phyloP scores from a whole-genome alignment of 2,888 invertebrate species.

The Euplexia lucipara region DNA sequence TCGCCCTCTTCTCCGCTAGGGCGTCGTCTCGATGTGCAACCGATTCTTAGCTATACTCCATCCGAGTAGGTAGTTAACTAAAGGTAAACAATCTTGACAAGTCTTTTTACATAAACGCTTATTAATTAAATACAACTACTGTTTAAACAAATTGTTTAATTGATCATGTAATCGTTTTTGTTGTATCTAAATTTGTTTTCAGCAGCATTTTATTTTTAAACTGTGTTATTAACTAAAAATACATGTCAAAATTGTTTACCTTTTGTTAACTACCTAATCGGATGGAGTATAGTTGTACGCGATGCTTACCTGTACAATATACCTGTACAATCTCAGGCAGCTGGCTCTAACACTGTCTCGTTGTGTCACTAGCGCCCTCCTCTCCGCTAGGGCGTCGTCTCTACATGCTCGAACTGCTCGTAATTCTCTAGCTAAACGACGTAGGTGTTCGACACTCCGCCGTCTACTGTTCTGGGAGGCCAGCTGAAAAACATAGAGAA shows the following conservation, averaged over 20 bases:
- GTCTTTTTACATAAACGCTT: too few species aligned
- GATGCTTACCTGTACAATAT: constrained; percentile 67
- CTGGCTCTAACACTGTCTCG: constrained; percentile 71
- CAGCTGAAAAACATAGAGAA: constrained; percentile 68
- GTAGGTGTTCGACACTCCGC: constrained; percentile 83
- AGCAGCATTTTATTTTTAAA: too few species aligned
- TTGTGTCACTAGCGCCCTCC: constrained; percentile 71
- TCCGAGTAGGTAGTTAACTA: too few species aligned
- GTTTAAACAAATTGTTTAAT: too few species aligned
- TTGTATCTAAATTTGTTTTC: too few species aligned
- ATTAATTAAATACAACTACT: too few species aligned
- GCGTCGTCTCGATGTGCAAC: constrained; percentile 77
- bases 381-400: constrained; percentile 77
- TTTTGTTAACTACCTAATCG: too few species aligned
- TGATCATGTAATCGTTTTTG: too few species aligned
- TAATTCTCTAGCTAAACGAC: constrained; percentile 82
- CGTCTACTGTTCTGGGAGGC: constrained; percentile 87
- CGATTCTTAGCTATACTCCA: too few species aligned
- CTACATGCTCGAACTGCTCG: constrained; percentile 81
- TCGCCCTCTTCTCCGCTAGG: constrained; percentile 73
- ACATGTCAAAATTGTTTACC: too few species aligned
- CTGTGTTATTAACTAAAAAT: too few species aligned
- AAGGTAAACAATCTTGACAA: too few species aligned
- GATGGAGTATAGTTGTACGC: neutral
- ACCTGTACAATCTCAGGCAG: constrained; percentile 72